A percentile compares a stretch with the other conserved stretches of the same genome.
phyloP scores from a whole-genome alignment of 2,888 invertebrate species.

The Amorpha juglandis region DNA sequence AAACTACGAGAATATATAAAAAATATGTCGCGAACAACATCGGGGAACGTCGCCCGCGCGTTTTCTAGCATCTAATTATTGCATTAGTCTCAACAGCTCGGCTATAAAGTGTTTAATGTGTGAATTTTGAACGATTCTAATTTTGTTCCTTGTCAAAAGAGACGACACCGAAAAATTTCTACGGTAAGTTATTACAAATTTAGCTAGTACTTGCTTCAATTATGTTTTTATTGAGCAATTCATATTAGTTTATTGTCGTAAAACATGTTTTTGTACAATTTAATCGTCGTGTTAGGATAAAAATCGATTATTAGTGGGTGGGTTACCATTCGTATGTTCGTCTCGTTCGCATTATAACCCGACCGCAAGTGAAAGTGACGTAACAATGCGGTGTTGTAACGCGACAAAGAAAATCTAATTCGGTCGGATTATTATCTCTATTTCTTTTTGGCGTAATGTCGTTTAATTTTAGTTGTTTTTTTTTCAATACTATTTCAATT shows the following conservation, averaged over 20 bases:
- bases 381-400: constrained; percentile 61
- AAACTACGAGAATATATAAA: constrained; percentile 75
- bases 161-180: constrained; percentile 68
- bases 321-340: constrained; percentile 60
- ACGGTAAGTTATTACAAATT: constrained; percentile 63
- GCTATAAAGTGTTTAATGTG: constrained; percentile 71
- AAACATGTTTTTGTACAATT: constrained; percentile 14
- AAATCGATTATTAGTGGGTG: constrained; percentile 84
- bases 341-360: constrained; percentile 70
- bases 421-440: constrained; percentile 58
- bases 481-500: constrained; percentile 43
- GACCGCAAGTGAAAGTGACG: constrained; percentile 66
- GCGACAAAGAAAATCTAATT: constrained; percentile 52
- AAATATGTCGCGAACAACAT: constrained; percentile 70
- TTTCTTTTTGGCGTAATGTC: constrained; percentile 57
- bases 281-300: constrained; percentile 59
- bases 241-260: neutral
- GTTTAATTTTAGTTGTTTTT: constrained; percentile 48
- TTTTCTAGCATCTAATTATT: constrained; percentile 60
- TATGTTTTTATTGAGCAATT: neutral
- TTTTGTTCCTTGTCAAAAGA: constrained; percentile 74
- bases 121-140: constrained; percentile 78
- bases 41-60: constrained; percentile 51
- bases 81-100: constrained; percentile 56
- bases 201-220: constrained; percentile 25